Evolutionary conservation across 2,888 invertebrate genomes (phyloP).

Genomic region (Endotricha flammealis): DNA sequence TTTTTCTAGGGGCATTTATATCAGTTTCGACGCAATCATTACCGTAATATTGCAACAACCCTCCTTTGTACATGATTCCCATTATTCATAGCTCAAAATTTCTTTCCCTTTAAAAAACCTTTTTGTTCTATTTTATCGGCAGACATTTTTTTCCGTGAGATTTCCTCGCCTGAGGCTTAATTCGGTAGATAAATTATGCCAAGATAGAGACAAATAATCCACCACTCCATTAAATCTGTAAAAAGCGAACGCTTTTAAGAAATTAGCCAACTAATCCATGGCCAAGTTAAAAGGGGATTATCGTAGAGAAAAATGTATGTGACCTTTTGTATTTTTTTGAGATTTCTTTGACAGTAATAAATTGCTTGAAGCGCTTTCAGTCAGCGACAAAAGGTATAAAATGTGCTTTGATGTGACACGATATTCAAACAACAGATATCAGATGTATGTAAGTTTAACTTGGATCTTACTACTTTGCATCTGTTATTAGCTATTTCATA

Average conservation of each 20-base stretch:
- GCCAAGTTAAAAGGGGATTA: slow-evolving; percentile 48
- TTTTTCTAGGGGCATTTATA: slow-evolving; percentile 22
- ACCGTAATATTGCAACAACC: slow-evolving; percentile 38
- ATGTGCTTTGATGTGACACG: too few relatives aligned
- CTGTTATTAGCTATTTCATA: too few relatives aligned
- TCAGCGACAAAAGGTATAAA: too few relatives aligned
- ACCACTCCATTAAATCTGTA: slow-evolving; percentile 62
- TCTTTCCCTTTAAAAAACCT: slow-evolving; percentile 31
- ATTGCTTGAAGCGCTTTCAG: too few relatives aligned
- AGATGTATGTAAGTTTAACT: too few relatives aligned
- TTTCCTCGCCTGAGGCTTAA: slow-evolving; percentile 43
- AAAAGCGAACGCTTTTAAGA: slow-evolving; percentile 65
- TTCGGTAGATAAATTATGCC: slow-evolving; percentile 60
- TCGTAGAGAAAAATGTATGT: slow-evolving; percentile 32
- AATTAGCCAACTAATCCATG: slow-evolving; percentile 61
- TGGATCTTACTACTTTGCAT: too few relatives aligned
- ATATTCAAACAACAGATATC: too few relatives aligned
- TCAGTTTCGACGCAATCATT: slow-evolving; percentile 33
- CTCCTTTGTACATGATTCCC: slow-evolving; percentile 45
- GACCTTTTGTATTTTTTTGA: slow-evolving; percentile 32
- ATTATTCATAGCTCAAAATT: slow-evolving; percentile 51
- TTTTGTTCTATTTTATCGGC: slow-evolving; percentile 47
- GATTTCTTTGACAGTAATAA: too few relatives aligned
- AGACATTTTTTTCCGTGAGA: slow-evolving; percentile 42
- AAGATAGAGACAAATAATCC: slow-evolving; percentile 52